Conservation (phyloP, 2,113 vertebrate species). For the Charadrius vociferus region DNA sequence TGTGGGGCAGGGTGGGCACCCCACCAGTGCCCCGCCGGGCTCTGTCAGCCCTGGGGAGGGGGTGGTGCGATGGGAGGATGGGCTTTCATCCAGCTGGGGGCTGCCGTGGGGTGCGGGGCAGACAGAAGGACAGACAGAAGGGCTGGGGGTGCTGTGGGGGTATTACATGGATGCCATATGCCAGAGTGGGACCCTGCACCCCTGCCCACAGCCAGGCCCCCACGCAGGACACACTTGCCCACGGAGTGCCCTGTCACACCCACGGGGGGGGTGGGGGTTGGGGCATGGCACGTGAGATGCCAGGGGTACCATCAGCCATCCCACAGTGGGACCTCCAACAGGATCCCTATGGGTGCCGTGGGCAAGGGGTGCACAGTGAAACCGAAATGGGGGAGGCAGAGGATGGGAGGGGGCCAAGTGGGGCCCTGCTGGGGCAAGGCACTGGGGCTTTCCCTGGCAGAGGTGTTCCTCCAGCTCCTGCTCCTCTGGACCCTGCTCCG, state of each 20-base stretch:
- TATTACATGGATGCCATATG: not conserved
- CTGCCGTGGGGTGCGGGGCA: too few relatives aligned
- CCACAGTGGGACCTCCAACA: not conserved
- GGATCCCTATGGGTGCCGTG: not conserved
- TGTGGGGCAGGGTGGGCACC: not conserved
- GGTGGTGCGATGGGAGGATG: accelerated
- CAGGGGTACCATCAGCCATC: not conserved
- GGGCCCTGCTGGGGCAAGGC: not conserved
- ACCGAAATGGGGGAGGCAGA: not conserved
- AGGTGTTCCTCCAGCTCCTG: not conserved
- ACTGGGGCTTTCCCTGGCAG: not conserved
- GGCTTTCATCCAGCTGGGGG: not conserved
- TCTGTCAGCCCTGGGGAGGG: not conserved
- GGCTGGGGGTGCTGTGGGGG: not conserved
- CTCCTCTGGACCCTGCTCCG: not conserved
- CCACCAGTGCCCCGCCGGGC: not conserved
- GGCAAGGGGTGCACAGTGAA: not conserved
- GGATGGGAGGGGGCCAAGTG: not conserved
- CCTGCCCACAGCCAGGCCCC: not conserved
- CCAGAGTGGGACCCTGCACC: accelerated
- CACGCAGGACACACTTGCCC: accelerated
- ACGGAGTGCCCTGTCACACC: accelerated
- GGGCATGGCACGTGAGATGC: accelerated
- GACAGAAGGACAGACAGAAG: not conserved
- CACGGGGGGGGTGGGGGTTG: accelerated